Percentiles rank a stretch among this genome's conserved stretches.
phyloP scores from a whole-genome alignment of 2,888 invertebrate species.

The Ernsta delagoae region DNA sequence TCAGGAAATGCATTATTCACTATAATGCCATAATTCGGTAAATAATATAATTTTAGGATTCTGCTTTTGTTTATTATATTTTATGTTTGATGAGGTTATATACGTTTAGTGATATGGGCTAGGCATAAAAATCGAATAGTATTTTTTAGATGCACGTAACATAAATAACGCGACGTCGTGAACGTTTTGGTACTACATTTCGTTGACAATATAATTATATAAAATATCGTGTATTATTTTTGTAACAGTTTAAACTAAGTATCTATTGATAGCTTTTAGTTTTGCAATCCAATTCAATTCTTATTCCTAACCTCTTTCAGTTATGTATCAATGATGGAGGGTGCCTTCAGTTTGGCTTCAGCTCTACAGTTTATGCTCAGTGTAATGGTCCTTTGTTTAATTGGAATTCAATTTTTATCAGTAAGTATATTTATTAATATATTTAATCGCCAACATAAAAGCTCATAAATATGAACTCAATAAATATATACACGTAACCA shows the following conservation, averaged over 20 bases:
- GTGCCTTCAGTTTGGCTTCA: conserved; percentile 77
- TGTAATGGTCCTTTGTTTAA: conserved; percentile 78
- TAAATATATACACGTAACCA: too few relatives aligned
- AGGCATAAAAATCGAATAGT: too few relatives aligned
- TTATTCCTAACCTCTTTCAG: conserved; percentile 55
- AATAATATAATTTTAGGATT: conserved; percentile 25
- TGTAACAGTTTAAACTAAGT: too few relatives aligned
- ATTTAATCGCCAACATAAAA: too few relatives aligned
- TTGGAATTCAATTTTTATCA: conserved; percentile 78
- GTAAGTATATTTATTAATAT: conserved; percentile 51
- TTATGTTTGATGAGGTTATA: background rate
- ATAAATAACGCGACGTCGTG: too few relatives aligned
- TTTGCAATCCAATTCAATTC: background rate
- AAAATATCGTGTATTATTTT: too few relatives aligned
- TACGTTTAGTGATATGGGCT: too few relatives aligned
- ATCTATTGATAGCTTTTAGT: too few relatives aligned
- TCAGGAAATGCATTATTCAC: conserved; percentile 73
- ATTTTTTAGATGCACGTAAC: too few relatives aligned
- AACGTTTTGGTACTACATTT: too few relatives aligned
- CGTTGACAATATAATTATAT: too few relatives aligned
- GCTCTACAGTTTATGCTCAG: conserved; percentile 81
- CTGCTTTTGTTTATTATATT: background rate
- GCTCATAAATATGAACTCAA: too few relatives aligned
- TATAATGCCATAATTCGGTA: conserved; percentile 77
- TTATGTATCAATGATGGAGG: conserved; percentile 79